Percentiles rank a stretch among this genome's conserved stretches.
Evolutionary conservation across 23 tunicate species (phyloP).

Genomic region (Clavelina lepadiformis): DNA sequence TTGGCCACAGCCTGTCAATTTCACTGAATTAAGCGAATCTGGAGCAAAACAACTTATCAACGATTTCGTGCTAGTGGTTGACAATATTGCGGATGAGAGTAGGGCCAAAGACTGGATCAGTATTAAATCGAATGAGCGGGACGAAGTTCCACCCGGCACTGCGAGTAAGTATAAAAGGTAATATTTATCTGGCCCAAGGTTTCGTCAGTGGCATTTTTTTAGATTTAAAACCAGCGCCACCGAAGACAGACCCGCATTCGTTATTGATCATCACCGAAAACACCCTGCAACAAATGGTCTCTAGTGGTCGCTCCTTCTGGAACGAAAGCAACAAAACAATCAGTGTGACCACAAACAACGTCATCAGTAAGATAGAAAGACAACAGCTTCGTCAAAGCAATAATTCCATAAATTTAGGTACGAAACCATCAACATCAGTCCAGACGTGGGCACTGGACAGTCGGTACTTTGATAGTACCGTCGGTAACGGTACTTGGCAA

Average conservation of each 20-base stretch:
- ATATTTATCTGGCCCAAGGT: too few relatives aligned
- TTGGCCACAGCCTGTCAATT: conserved; percentile 46
- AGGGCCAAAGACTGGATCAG: conserved; percentile 50
- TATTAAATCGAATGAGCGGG: too few relatives aligned
- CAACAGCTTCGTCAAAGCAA: background rate
- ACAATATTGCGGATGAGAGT: conserved; percentile 43
- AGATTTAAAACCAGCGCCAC: background rate
- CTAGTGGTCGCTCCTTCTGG: conserved; percentile 1
- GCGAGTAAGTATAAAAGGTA: too few relatives aligned
- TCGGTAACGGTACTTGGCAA: too few relatives aligned
- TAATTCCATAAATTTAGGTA: background rate
- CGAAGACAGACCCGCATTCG: conserved; percentile 27
- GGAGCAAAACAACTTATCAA: conserved; percentile 26
- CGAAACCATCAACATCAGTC: too few relatives aligned
- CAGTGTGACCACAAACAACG: conserved; percentile 31
- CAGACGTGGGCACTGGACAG: too few relatives aligned
- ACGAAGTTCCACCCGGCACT: too few relatives aligned
- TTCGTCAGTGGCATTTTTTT: background rate
- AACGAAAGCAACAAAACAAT: background rate
- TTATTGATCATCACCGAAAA: conserved; percentile 45
- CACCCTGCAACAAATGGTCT: conserved; percentile 25
- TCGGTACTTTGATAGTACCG: too few relatives aligned
- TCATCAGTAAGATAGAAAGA: conserved; percentile 32
- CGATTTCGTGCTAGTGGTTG: conserved; percentile 44
- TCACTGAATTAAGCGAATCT: conserved; percentile 12